phyloP scores from a whole-genome alignment of 2,797 vertebrate species.

The Gallinago stenura region DNA sequence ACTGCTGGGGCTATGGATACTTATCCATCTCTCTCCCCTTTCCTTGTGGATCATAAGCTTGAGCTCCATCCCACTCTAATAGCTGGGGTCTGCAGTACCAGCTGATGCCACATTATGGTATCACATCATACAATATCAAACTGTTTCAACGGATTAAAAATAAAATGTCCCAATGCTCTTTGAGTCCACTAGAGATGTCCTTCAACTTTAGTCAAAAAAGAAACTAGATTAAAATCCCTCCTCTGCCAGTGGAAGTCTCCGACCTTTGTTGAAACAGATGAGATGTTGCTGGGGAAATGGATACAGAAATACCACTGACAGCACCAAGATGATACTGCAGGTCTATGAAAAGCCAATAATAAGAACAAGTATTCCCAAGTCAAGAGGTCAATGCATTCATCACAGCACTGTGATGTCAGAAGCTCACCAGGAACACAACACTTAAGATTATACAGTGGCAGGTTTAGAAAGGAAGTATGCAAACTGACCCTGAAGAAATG shows the following conservation, averaged over 20 bases:
- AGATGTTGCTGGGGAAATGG: not conserved
- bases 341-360: not conserved
- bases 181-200: not conserved
- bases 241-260: not conserved
- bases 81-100: not conserved
- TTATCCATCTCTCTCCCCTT: not conserved
- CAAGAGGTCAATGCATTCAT: not conserved
- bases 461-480: not conserved
- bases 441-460: not conserved
- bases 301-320: not conserved
- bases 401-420: not conserved
- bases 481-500: conserved; percentile 84
- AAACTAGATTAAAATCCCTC: not conserved
- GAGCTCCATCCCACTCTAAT: not conserved
- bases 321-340: not conserved
- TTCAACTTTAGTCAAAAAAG: not conserved
- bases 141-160: not conserved
- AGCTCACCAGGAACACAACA: not conserved
- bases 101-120: accelerated
- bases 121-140: not conserved
- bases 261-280: not conserved
- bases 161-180: not conserved
- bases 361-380: not conserved
- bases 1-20: not conserved
- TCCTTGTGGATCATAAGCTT: not conserved